Base-by-base conservation (phyloP, 2,113 vertebrate genomes). In the Anarhynchus alexandrinus region DNA sequence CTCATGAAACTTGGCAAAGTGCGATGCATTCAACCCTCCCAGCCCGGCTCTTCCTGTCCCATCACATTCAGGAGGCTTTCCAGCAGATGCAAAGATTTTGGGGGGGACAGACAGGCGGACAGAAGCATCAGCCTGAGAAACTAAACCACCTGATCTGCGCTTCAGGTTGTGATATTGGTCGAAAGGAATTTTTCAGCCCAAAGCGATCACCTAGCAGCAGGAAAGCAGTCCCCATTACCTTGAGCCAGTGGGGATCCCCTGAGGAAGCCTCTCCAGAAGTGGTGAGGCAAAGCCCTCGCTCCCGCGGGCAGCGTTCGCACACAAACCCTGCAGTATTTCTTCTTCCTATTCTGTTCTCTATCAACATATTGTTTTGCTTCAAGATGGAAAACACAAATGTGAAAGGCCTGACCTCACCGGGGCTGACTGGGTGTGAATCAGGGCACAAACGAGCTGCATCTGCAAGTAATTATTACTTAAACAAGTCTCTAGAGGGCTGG, bases 381-480 rank as follows among this genome's bases (percentile, higher is more conserved):
- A 94, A 91, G 78, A 91, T 23, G 20, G 32, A 93, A 91, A 80
- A 92, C 49, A 65, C 7, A 66, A 86, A 87, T 73, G 54, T 69
- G 70, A 91, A 89, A 92, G 77, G 65, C 23, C 40, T 82, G 89
- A 89, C 89, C 77, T 82, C 66, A 47, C 43, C 49, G 43, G 62
- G 69, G 58, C 65, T 71, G 42, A 67, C 59, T 3, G 57, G 70
- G 59, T 87, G 74, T 76, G 82, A 87, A 87, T 62, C 84, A 62
- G 84, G 78, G 71, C 86, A 91, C 8, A 38, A 91, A 88, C 32
- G 62, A 96, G 78, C 78, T 73, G 71, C 32, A 85, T 90, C 85
- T 96, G 93, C 82, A 59, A 91, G 51, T 70, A 86, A 78, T 80
- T 83, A 83, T 86, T 62, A 77, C 78, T 90, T 67, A 83, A 87